Evolutionary conservation across 2,888 invertebrate species (phyloP), one percentile per base, ranked within the genome.

Genomic region (Mythimna ferrago): DNA sequence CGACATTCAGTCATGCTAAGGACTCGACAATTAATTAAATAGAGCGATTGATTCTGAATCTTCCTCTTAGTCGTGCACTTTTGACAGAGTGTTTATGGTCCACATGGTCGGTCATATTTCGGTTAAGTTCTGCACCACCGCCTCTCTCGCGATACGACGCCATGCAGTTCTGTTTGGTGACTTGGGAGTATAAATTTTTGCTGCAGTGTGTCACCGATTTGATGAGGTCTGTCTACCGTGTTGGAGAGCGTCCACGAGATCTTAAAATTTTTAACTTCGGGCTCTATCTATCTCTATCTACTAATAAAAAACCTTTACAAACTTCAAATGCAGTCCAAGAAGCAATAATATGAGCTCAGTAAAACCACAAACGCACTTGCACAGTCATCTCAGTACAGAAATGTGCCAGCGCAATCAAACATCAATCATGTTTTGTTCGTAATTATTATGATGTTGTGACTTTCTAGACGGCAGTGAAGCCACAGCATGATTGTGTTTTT

Each of bases 391-490:
- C 51, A 53, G 16, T 41, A 32, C 62, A 66, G 38, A 41, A 68
- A 57, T 69, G 32, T 53, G 44, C 21, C 63, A 48, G 16, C 10
- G 71, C 72, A 66, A 74, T 77, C 69, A 82, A 73, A 83, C 38
- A 66, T 71, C 68, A 41, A 70, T 74, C 66, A 76, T 58, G 58
- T 65, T 63, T 61, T 69, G 68, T 51, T 21, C 63, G 64, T 67
- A 80, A 57, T 70, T 7, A 62, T 57, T 44, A 54, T 61, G 53
- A 57, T 70, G 62, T 35, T 32, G 57, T 16, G 41, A 73, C 78
- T 83, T 86, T 83, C 81, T 83, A 76, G 16, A 26, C 19, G 60
- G 35, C 44, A 53, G 38, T 51, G 48, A 21, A 26, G n/a, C 21
- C 44, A 38, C 57, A 63, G 64, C 38, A 44, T 56, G 66, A 54